Base-by-base conservation (phyloP, 2,888 invertebrate genomes). In the Athalia cordata region DNA sequence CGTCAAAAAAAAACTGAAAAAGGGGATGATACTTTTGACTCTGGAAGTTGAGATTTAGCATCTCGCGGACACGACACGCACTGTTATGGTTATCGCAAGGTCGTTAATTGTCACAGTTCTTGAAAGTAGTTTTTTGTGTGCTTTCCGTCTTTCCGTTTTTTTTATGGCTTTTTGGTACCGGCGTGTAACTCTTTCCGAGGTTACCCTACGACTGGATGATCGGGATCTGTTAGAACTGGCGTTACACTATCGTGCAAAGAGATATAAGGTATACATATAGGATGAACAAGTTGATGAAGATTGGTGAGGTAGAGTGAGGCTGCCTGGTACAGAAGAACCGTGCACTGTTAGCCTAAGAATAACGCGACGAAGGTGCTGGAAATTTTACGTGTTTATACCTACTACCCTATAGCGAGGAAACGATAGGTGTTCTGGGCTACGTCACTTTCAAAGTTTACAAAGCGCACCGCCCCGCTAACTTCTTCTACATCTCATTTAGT, bases 341-440 rank as follows among this genome's bases (percentile, higher is more conserved):
- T 62, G 13, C 50, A 15, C 52, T 43, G 43, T n/a, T 59, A 62
- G 75, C 61, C 84, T 82, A 81, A 86, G 83, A 85, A 86, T 86
- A 86, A 81, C 83, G 77, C 77, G 62, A 76, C 47, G 77, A 79
- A 80, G 81, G 80, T 83, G 79, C 72, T 79, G 77, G 79, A 81
- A 66, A 80, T 77, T 77, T 76, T 64, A 81, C 84, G 82, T 87
- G 86, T 86, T 86, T 85, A 75, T 75, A 86, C 81, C 83, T 80
- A 78, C 62, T 77, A 79, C 77, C 65, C 77, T 61, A 62, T 80
- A 79, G 77, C 78, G 79, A 75, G 80, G 76, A 79, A 78, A 74
- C 77, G 79, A 80, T 75, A 84, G 84, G 82, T 86, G 85, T 83
- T 86, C 86, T 87, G 86, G 82, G 67, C 79, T 86, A 80, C 86